A percentile compares a stretch with the other conserved stretches of the same genome.
Evolutionary conservation across 2,113 vertebrate species (phyloP).

Genomic region (Brachypteracias leptosomus): DNA sequence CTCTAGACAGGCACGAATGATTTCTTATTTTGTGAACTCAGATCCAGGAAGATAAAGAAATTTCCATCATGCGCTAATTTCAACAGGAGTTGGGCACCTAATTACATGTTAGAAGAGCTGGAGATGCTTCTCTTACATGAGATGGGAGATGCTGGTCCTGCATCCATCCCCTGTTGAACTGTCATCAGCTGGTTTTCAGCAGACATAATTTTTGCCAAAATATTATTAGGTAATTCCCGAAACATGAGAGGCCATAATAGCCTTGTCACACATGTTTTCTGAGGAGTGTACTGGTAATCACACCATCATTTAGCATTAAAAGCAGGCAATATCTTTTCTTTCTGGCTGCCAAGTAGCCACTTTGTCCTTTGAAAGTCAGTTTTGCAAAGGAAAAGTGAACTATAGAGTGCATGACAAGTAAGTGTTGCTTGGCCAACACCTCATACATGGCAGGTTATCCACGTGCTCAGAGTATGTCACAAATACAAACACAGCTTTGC

Average conservation of each 20-base stretch:
- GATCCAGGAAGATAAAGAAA: background rate
- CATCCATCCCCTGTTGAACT: background rate
- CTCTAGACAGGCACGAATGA: background rate
- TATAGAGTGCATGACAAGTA: background rate
- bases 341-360: background rate
- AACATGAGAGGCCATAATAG: background rate
- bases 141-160: background rate
- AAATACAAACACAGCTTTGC: background rate
- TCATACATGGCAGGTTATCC: background rate
- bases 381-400: background rate
- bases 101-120: background rate
- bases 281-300: background rate
- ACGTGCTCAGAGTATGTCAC: background rate
- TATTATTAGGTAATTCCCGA: background rate
- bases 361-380: background rate
- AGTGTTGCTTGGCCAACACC: background rate
- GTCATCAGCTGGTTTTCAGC: background rate
- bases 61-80: background rate
- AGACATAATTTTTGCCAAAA: background rate
- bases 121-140: background rate
- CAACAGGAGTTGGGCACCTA: background rate
- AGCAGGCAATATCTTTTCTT: background rate
- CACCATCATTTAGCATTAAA: background rate
- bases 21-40: background rate
- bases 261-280: background rate